Evolutionary conservation across 1,140 invertebrate species (phyloP).

Genomic region (Lepidurus couesii): DNA sequence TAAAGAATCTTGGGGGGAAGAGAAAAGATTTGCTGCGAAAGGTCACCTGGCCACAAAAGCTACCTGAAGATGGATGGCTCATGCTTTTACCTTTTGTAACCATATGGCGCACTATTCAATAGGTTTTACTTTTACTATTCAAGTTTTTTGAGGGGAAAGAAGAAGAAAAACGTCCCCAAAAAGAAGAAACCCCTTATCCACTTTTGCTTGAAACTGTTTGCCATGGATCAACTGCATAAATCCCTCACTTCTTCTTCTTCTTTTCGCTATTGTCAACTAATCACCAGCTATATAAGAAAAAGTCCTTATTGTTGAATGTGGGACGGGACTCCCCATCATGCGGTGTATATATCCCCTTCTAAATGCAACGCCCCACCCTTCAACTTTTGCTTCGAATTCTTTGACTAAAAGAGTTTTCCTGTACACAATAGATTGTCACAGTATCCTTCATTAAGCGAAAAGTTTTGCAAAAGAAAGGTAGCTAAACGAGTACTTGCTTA

Average conservation of each 20-base stretch:
- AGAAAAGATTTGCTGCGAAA: background rate
- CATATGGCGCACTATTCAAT: slow-evolving; percentile 13
- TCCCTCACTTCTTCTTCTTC: background rate
- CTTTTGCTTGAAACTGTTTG: slow-evolving; percentile 3
- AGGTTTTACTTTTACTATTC: background rate
- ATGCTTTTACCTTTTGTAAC: slow-evolving; percentile 15
- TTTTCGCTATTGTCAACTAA: slow-evolving; percentile 3
- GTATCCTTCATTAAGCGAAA: too few species aligned
- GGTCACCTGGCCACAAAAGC: slow-evolving; percentile 6
- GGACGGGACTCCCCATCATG: background rate
- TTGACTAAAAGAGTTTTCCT: background rate
- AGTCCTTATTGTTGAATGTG: background rate
- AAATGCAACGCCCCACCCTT: background rate
- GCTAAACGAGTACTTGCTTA: too few species aligned
- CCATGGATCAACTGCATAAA: background rate
- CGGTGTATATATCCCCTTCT: background rate
- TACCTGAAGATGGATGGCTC: slow-evolving; percentile 12
- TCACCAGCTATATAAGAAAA: background rate
- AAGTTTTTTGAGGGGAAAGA: background rate
- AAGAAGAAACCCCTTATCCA: background rate
- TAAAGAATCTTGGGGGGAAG: background rate
- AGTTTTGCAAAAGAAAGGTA: too few species aligned
- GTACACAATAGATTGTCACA: too few species aligned
- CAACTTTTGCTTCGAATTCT: background rate
- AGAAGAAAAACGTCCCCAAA: background rate